phyloP scores from a whole-genome alignment of 2,113 vertebrate genomes.

The Nycticorax nycticorax region DNA sequence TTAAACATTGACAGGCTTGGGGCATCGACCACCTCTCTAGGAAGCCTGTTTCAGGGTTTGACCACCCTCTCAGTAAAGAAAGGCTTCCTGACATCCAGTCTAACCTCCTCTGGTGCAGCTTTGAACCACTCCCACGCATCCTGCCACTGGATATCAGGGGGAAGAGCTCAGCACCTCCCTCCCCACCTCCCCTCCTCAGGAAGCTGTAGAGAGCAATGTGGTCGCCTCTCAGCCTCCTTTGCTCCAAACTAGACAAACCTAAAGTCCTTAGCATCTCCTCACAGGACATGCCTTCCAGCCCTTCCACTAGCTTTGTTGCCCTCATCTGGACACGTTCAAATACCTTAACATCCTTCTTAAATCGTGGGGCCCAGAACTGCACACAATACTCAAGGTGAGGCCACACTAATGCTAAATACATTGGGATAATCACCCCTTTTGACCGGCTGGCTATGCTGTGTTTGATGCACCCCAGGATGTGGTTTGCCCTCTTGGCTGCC shows the following conservation, averaged over 20 bases:
- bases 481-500: not conserved
- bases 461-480: not conserved
- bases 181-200: not conserved
- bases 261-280: not conserved
- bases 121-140: too few species aligned
- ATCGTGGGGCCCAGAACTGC: too few species aligned
- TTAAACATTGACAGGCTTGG: not conserved
- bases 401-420: not conserved
- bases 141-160: not conserved
- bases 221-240: not conserved
- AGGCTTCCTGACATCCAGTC: not conserved
- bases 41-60: not conserved
- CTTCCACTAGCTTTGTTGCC: not conserved
- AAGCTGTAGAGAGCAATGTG: not conserved
- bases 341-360: not conserved
- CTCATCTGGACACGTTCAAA: not conserved
- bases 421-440: accelerated
- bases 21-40: not conserved
- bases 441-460: not conserved
- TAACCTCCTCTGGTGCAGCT: not conserved
- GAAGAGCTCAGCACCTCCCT: not conserved
- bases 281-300: not conserved
- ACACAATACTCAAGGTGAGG: not conserved
- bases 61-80: not conserved
- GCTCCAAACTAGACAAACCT: not conserved